These are phyloP conservation scores for Acleris cristana DNA, from an alignment of 2,888 invertebrate species.

Conservation along the genomic window DNA sequence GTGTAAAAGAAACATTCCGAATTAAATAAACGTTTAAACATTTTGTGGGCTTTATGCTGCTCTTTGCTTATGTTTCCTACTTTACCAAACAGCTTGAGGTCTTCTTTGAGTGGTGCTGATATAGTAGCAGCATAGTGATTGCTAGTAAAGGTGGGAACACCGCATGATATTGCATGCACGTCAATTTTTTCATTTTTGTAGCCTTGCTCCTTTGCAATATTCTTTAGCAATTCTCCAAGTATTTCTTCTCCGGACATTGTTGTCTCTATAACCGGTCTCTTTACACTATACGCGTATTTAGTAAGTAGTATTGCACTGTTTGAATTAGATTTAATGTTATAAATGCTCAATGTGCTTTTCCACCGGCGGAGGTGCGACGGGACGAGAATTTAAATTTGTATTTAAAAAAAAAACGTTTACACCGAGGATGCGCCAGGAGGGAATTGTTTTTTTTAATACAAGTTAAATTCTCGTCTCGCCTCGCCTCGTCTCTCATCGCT, in stretches of 20 bases:
- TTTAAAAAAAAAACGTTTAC: no score
- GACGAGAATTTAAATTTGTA: no score
- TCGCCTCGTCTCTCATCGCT: no score
- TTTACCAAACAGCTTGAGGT: slow-evolving; percentile 6
- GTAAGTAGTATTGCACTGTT: no score
- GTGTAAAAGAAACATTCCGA: slow-evolving; percentile 1
- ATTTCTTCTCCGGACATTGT: slow-evolving; percentile 5
- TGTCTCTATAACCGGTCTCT: no score
- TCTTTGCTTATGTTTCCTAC: neutral
- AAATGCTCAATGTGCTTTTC: no score
- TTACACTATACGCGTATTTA: no score
- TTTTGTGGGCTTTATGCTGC: slow-evolving; percentile 7
- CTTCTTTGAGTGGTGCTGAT: slow-evolving; percentile 35
- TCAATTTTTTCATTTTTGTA: slow-evolving; percentile 41
- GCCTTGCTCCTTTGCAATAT: slow-evolving; percentile 45
- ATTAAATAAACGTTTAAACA: neutral
- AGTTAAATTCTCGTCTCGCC: no score
- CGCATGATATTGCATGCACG: slow-evolving; percentile 50
- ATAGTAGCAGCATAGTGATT: slow-evolving; percentile 47
- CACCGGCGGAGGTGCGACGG: no score
- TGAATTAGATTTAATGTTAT: no score
- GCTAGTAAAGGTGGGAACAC: slow-evolving; percentile 59
- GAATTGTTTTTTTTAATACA: no score
- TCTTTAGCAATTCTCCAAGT: slow-evolving; percentile 41
- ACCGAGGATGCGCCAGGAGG: no score